phyloP scores from a whole-genome alignment of 2,888 invertebrate species.

The Iphiclides podalirius region DNA sequence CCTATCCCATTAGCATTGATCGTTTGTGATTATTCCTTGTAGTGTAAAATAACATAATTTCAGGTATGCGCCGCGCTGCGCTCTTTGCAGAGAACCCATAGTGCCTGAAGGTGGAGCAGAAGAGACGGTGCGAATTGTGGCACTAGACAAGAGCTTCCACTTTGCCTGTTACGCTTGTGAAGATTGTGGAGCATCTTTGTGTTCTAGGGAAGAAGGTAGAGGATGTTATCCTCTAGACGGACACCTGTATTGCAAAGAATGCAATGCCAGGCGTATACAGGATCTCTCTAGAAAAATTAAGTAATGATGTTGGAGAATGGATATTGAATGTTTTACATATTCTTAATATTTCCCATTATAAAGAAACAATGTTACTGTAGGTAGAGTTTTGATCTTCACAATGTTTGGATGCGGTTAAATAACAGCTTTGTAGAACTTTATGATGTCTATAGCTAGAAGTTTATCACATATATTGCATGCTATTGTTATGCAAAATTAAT shows the following conservation, averaged over 20 bases:
- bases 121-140: conserved; percentile 98
- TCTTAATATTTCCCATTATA: too few species aligned
- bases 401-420: too few species aligned
- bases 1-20: too few species aligned
- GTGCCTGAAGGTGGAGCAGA: conserved; percentile 97
- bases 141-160: conserved; percentile 97
- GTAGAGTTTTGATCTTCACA: too few species aligned
- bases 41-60: too few species aligned
- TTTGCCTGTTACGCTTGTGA: conserved; percentile 97
- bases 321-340: background rate
- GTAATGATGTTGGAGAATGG: conserved; percentile 30
- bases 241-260: conserved; percentile 96
- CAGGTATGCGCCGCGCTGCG: conserved; percentile 96
- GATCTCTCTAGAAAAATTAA: conserved; percentile 85
- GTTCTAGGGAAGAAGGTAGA: conserved; percentile 95
- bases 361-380: too few species aligned
- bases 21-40: too few species aligned
- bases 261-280: conserved; percentile 96
- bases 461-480: too few species aligned
- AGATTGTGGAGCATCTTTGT: conserved; percentile 94
- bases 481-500: too few species aligned
- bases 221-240: conserved; percentile 98
- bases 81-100: conserved; percentile 96
- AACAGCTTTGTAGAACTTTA: too few species aligned
- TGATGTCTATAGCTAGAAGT: too few species aligned